Evolutionary conservation across 2,113 vertebrate genomes (phyloP).

Genomic region (Dipodomys spectabilis): DNA sequence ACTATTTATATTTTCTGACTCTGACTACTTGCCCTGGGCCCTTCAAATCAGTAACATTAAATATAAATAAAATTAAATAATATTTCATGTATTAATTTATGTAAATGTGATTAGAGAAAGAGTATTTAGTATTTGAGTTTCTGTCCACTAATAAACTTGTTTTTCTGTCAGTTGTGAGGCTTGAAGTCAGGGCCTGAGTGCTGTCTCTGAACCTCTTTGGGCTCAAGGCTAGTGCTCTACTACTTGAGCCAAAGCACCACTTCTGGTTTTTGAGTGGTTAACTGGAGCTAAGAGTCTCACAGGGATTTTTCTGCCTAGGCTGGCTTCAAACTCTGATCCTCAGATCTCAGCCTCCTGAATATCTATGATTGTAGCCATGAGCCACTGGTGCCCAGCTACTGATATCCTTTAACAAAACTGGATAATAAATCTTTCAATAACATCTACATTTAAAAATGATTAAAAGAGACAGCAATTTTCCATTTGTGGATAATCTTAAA

Average conservation of each 20-base stretch:
- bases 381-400: no score
- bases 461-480: background rate
- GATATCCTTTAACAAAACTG: background rate
- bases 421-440: background rate
- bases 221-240: no score
- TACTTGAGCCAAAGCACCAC: no score
- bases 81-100: background rate
- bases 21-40: background rate
- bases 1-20: background rate
- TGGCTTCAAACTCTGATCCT: no score
- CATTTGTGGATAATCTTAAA: background rate
- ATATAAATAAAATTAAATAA: slow-evolving; percentile 19
- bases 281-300: no score
- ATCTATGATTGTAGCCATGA: no score
- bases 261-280: no score
- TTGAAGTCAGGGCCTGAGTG: no score
- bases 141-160: background rate
- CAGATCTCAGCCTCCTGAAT: no score
- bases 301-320: no score
- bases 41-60: background rate
- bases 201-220: no score
- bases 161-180: no score
- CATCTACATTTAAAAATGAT: background rate
- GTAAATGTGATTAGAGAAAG: background rate
- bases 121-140: slow-evolving; percentile 12